Evolutionary conservation across 2,888 invertebrate genomes (phyloP), one percentile per base, ranked within the genome.

Genomic region (Liodrosophila aerea): DNA sequence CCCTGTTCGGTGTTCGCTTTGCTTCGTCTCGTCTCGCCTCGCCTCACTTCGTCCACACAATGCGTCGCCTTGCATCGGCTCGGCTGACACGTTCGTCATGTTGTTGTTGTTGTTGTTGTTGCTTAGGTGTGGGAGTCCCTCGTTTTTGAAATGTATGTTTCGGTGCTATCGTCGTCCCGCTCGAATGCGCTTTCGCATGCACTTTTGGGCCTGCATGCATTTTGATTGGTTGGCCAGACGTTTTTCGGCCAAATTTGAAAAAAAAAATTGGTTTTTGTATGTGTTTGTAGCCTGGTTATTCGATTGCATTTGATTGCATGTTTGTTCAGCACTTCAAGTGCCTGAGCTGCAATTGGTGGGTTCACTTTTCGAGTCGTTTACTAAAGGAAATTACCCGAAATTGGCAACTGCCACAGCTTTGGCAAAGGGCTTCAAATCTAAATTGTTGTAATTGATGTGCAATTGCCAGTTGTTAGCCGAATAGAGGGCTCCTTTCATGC

Each of bases 271-370:
- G 45, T 51, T 62, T 45, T 15, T 37, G 44, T 39, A 40, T 37
- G 50, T 73, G n/a, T 47, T 52, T 31, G 33, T 58, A 30, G 15
- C 57, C 52, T 39, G 46, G 54, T 22, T 52, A 53, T 75, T 85
- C 83, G 76, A 85, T 85, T 83, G 78, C 85, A 78, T 85, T 85
- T 85, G 78, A 80, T 85, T 85, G 78, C 85, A 83, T 80, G 78
- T 83, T 82, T 75, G 78, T 46, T 47, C 50, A 58, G 78, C 75
- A 61, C 56, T 63, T 54, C 29, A 61, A 53, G 40, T 56, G 49
- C 27, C 64, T 64, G 54, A 15, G 72, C 78, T 80, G 68, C 78
- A 80, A 80, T 80, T 80, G 78, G 78, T 73, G 66, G 76, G 53
- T 46, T 68, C 43, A 11, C 2, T 59, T 31, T 52, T 39, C 34